phyloP scores from a whole-genome alignment of 2,113 vertebrate species.

The Hypanus sabinus region DNA sequence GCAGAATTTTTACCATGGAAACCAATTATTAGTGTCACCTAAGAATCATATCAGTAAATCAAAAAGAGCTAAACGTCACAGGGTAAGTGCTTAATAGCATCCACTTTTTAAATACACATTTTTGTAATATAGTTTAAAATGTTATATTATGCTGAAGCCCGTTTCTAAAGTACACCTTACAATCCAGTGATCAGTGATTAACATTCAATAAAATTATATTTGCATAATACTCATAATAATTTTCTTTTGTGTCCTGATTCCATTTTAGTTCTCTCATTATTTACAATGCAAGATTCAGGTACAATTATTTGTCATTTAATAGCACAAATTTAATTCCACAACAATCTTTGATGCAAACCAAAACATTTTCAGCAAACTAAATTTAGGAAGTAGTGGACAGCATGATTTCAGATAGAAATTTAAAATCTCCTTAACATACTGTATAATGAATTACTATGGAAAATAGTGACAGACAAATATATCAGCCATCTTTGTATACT shows the following conservation, averaged over 20 bases:
- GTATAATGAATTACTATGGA: not conserved
- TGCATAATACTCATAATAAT: not conserved
- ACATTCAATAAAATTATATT: not conserved
- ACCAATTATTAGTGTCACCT: conserved; percentile 18
- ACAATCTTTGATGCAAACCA: not conserved
- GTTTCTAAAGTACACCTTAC: not conserved
- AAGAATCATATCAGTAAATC: not conserved
- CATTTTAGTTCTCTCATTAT: not conserved
- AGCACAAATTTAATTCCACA: not conserved
- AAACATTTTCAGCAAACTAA: not conserved
- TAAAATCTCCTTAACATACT: not conserved
- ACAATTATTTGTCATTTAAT: not conserved
- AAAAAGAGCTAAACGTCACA: not conserved
- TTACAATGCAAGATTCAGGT: not conserved
- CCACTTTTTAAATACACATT: not conserved
- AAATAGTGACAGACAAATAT: not conserved
- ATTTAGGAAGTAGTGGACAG: not conserved
- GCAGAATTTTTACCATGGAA: conserved; percentile 28
- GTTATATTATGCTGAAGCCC: not conserved
- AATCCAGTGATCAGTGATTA: not conserved
- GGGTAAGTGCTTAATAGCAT: not conserved
- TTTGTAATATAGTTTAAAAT: not conserved
- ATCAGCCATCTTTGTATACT: not conserved
- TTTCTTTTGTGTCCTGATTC: not conserved
- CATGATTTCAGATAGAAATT: not conserved